These are phyloP conservation scores for Platycercus adscitus DNA, from an alignment of 2,113 vertebrate species.

Conservation along the genomic window DNA sequence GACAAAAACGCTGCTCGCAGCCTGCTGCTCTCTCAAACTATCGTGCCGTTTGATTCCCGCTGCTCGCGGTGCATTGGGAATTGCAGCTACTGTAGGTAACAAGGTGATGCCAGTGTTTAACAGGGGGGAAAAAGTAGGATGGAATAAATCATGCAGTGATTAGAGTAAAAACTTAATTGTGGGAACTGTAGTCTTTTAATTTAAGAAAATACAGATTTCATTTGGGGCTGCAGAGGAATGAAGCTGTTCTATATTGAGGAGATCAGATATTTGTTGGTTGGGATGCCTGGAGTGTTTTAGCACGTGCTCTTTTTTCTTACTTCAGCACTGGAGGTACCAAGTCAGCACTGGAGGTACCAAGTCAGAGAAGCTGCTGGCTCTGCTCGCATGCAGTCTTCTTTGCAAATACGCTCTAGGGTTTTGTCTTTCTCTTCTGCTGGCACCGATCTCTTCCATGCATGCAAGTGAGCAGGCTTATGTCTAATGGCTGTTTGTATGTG, in stretches of 20 bases:
- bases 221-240: background rate
- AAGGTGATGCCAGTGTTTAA: background rate
- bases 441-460: conserved; percentile 14
- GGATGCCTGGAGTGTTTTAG: conserved; percentile 41
- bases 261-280: background rate
- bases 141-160: background rate
- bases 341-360: background rate
- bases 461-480: conserved; percentile 46
- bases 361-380: conserved; percentile 31
- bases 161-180: conserved; percentile 15
- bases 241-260: background rate
- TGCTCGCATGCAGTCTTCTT: conserved; percentile 22
- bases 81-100: background rate
- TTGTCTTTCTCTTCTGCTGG: conserved; percentile 61
- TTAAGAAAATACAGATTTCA: background rate
- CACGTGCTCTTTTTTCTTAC: conserved; percentile 26
- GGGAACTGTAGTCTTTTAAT: conserved; percentile 7
- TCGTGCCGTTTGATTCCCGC: background rate
- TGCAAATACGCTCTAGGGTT: conserved; percentile 45
- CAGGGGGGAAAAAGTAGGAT: background rate
- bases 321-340: background rate
- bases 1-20: conserved; percentile 10
- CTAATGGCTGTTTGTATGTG: conserved; percentile 61
- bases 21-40: conserved; percentile 31
- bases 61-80: background rate